A percentile compares a stretch with the other conserved stretches of the same genome.
phyloP scores from a whole-genome alignment of 2,797 vertebrate genomes.

The Tiaroga cobitis region DNA sequence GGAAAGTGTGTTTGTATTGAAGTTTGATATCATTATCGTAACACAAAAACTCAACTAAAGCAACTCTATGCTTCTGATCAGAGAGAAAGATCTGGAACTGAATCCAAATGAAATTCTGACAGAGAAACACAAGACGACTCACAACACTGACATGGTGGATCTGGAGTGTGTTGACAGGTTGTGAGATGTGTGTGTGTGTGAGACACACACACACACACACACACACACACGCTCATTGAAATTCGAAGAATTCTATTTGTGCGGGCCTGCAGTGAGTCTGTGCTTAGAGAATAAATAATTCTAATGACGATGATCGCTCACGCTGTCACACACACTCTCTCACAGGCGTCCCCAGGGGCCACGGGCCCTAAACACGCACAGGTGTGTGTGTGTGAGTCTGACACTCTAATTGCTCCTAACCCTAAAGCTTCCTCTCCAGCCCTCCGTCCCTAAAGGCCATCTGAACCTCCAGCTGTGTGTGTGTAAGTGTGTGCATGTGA shows the following conservation, averaged over 20 bases:
- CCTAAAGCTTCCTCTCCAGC: constrained; percentile 77
- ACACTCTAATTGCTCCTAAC: constrained; percentile 79
- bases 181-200: not conserved
- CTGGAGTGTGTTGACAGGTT: constrained; percentile 41
- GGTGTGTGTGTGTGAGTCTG: constrained; percentile 63
- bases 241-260: constrained; percentile 80
- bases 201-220: constrained; percentile 29
- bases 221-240: constrained; percentile 63
- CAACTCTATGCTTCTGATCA: not conserved
- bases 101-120: not conserved
- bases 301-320: constrained; percentile 87
- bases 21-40: not conserved
- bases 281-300: constrained; percentile 87
- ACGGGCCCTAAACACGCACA: constrained; percentile 65
- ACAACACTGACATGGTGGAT: constrained; percentile 30
- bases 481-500: not conserved
- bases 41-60: not conserved
- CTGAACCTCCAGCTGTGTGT: not conserved
- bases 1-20: not conserved
- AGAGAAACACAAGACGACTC: constrained; percentile 29
- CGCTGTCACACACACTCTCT: constrained; percentile 76
- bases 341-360: constrained; percentile 71
- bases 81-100: not conserved
- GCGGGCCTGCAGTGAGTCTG: constrained; percentile 79
- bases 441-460: constrained; percentile 57